Conservation (phyloP, 92 coral and sea anemone genomes). For the Epizoanthus rinbou region DNA sequence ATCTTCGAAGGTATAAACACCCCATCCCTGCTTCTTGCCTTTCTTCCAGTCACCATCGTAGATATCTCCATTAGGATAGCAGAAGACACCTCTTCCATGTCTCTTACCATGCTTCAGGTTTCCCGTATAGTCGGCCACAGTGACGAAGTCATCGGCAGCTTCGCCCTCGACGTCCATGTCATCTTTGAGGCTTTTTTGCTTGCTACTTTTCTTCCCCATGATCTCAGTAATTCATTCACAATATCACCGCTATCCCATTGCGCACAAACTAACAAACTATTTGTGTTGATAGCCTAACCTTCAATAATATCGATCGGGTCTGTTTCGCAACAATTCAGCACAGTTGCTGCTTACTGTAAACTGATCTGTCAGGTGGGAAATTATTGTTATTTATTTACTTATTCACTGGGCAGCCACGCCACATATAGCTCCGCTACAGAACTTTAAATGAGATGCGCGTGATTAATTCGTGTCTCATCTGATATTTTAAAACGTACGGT, state of each 20-base stretch:
- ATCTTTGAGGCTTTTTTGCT: slow-evolving; percentile 31
- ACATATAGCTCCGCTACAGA: background rate
- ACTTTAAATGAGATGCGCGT: no score
- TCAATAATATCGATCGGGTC: background rate
- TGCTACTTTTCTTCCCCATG: slow-evolving; percentile 37
- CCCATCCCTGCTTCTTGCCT: slow-evolving; percentile 86
- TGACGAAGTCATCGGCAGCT: slow-evolving; percentile 60
- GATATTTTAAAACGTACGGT: no score
- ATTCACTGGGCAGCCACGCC: slow-evolving; percentile 28
- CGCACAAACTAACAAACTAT: background rate
- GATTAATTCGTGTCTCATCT: no score
- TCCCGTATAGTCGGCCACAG: slow-evolving; percentile 75
- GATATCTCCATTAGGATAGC: slow-evolving; percentile 90
- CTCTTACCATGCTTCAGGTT: slow-evolving; percentile 71
- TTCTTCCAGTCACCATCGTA: slow-evolving; percentile 98
- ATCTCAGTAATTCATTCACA: background rate
- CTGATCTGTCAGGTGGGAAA: slow-evolving; percentile 13
- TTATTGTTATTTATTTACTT: slow-evolving; percentile 29
- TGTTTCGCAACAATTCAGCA: slow-evolving; percentile 1
- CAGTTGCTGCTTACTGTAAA: slow-evolving; percentile 3
- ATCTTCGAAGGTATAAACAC: slow-evolving; percentile 75
- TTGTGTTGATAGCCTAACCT: background rate
- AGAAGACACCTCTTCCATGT: slow-evolving; percentile 89
- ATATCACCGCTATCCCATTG: slow-evolving; percentile 17
- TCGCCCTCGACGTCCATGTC: slow-evolving; percentile 52